Evolutionary conservation across 2,113 vertebrate species (phyloP).

Genomic region (Lagenorhynchus albirostris): DNA sequence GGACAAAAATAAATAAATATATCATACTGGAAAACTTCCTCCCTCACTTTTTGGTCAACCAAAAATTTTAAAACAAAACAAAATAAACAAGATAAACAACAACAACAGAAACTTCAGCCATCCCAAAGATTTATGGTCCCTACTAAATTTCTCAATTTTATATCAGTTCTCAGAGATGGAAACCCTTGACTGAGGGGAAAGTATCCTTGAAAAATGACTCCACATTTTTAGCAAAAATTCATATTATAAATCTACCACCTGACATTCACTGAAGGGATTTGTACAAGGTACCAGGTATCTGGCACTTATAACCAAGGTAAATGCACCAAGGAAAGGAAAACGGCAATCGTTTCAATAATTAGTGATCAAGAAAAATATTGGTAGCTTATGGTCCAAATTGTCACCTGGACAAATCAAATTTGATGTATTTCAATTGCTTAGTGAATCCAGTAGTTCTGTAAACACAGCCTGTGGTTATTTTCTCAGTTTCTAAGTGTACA

Average conservation of each 20-base stretch:
- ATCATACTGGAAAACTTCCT: background rate
- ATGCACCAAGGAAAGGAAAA: background rate
- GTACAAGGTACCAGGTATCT: background rate
- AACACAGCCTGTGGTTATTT: background rate
- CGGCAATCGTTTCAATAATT: background rate
- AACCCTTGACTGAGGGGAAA: background rate
- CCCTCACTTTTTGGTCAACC: background rate
- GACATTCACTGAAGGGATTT: too few species aligned
- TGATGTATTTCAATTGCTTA: background rate
- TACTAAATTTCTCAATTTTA: background rate
- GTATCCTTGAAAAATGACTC: background rate
- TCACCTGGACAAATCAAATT: background rate
- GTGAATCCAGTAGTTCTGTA: background rate
- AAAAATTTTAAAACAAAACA: background rate
- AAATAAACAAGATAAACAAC: background rate
- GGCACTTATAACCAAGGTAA: background rate
- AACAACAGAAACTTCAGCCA: background rate
- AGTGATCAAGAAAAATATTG: background rate
- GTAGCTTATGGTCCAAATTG: background rate
- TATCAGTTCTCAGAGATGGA: background rate
- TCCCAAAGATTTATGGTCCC: background rate
- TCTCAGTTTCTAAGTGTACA: background rate
- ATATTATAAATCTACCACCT: background rate
- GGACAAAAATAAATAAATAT: background rate
- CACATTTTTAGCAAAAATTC: background rate